phyloP scores from a whole-genome alignment of 1,140 invertebrate species.

The Drosophila quadrilineata region DNA sequence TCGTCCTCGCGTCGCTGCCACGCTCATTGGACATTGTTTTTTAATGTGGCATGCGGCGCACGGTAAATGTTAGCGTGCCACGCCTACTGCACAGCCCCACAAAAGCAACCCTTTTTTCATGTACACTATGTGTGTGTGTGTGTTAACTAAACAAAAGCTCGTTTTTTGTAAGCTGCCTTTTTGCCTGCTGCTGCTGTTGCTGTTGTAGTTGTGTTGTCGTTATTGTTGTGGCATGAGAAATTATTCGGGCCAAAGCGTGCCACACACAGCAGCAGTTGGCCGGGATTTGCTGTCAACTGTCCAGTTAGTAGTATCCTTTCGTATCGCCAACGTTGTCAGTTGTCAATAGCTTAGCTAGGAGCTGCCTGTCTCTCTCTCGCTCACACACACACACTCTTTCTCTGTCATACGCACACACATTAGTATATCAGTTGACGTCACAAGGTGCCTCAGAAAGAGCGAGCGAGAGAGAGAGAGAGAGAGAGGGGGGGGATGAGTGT shows the following conservation, averaged over 20 bases:
- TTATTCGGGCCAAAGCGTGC: slow-evolving; percentile 1
- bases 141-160: slow-evolving; percentile 40
- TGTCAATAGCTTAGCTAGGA: slow-evolving; percentile 31
- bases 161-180: slow-evolving; percentile 17
- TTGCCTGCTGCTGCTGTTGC: background rate
- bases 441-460: too few species aligned
- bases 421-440: slow-evolving; percentile 56
- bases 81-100: background rate
- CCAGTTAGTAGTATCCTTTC: slow-evolving; percentile 36
- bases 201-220: background rate
- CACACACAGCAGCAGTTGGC: slow-evolving; percentile 1
- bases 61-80: background rate
- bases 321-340: slow-evolving; percentile 52
- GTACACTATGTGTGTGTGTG: background rate
- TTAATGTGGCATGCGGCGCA: background rate
- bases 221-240: slow-evolving; percentile 5
- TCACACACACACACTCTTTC: background rate
- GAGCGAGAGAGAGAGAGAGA: too few species aligned
- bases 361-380: background rate
- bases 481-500: too few species aligned
- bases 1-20: background rate
- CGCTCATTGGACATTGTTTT: too few species aligned
- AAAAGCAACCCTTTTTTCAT: background rate
- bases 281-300: slow-evolving; percentile 17
- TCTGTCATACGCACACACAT: too few species aligned